phyloP scores from a whole-genome alignment of 1,140 invertebrate genomes.

The Zaprionus kolodkinae region DNA sequence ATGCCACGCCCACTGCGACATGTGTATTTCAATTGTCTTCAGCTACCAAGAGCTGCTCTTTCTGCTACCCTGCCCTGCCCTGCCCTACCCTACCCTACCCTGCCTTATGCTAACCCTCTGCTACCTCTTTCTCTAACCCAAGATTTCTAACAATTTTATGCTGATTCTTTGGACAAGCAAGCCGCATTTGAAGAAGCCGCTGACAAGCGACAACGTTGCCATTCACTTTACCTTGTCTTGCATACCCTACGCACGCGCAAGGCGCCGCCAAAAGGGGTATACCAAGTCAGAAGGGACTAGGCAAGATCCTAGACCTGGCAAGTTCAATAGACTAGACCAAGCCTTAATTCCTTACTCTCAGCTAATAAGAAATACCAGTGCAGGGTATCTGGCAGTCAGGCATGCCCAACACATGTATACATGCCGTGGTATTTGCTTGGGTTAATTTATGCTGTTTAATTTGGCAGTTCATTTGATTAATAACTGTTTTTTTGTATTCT shows the following conservation, averaged over 20 bases:
- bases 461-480: constrained; percentile 71
- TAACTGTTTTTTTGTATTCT: constrained; percentile 43
- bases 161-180: constrained; percentile 58
- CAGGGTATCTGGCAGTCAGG: not conserved
- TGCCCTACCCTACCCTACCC: too few species aligned
- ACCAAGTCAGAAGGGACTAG: too few species aligned
- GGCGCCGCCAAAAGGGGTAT: not conserved
- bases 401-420: constrained; percentile 41
- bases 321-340: too few species aligned
- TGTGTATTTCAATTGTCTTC: constrained; percentile 6
- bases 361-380: too few species aligned
- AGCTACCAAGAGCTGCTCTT: not conserved
- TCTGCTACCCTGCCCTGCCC: too few species aligned
- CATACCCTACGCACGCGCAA: not conserved
- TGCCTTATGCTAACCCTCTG: not conserved
- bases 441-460: constrained; percentile 72
- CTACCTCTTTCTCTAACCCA: not conserved
- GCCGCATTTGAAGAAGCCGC: constrained; percentile 51
- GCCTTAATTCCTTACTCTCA: too few species aligned
- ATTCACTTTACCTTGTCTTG: constrained; percentile 31
- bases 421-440: constrained; percentile 25
- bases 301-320: too few species aligned
- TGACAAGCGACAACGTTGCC: constrained; percentile 26
- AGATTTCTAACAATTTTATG: constrained; percentile 77
- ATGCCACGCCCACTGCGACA: constrained; percentile 28